phyloP scores from a whole-genome alignment of 2,797 vertebrate species.

The Anabas testudineus region DNA sequence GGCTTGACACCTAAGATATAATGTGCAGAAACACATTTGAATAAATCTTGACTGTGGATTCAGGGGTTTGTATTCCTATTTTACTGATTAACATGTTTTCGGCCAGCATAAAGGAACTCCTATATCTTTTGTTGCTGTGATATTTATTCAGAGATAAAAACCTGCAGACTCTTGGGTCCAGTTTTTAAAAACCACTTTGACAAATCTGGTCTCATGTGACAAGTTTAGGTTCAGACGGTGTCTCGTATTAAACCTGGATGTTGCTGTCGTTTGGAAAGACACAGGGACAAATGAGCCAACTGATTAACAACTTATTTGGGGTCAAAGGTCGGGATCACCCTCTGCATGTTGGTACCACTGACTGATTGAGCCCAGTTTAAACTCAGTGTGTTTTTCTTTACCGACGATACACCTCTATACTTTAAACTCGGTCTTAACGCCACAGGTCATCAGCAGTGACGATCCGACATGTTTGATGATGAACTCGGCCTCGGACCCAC shows the following conservation, averaged over 20 bases:
- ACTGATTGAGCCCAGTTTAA: background rate
- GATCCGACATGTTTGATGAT: conserved; percentile 6
- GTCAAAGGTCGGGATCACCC: conserved; percentile 70
- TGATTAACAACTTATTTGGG: conserved; percentile 37
- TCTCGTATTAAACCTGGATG: conserved; percentile 1
- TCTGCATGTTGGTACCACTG: conserved; percentile 7
- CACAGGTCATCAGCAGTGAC: background rate
- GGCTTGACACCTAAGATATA: too few relatives aligned
- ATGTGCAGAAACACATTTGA: too few relatives aligned
- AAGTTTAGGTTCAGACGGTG: too few relatives aligned
- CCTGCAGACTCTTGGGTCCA: conserved; percentile 13
- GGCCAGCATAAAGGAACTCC: background rate
- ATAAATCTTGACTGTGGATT: too few relatives aligned
- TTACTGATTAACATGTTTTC: background rate
- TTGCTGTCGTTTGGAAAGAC: conserved; percentile 51
- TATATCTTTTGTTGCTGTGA: background rate
- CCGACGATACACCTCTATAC: background rate
- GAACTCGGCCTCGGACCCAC: conserved; percentile 64
- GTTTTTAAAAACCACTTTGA: background rate
- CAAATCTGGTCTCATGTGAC: background rate
- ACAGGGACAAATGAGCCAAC: conserved; percentile 64
- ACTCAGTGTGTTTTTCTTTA: background rate
- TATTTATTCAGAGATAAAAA: conserved; percentile 1
- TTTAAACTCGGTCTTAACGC: background rate
- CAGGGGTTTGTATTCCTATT: background rate